Evolutionary conservation across 2,113 vertebrate genomes (phyloP).

Genomic region (Chionodraco myersi): DNA sequence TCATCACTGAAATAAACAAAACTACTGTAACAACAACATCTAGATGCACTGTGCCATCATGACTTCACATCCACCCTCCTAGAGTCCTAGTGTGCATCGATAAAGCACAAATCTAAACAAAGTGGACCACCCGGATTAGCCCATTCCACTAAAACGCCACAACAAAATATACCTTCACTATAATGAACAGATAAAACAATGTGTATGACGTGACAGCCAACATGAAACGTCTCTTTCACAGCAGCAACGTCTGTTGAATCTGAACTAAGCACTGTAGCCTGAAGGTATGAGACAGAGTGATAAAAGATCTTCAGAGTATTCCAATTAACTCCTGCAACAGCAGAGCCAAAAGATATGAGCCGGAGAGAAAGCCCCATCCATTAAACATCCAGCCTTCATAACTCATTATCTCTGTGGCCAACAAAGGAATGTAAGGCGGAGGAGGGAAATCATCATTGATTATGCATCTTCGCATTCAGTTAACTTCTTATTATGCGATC

Average conservation of each 20-base stretch:
- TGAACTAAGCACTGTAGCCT: constrained; percentile 36
- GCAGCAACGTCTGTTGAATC: constrained; percentile 35
- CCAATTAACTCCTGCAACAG: constrained; percentile 65
- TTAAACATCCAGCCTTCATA: constrained; percentile 49
- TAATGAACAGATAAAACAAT: neutral
- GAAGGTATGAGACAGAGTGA: constrained; percentile 54
- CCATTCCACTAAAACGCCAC: neutral
- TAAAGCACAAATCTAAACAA: neutral
- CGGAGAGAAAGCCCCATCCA: constrained; percentile 56
- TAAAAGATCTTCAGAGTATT: constrained; percentile 66
- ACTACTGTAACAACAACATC: constrained; percentile 28
- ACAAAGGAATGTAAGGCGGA: constrained; percentile 21
- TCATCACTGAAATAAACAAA: constrained; percentile 52
- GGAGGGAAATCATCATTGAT: neutral
- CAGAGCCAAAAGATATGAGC: constrained; percentile 46
- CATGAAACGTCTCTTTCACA: constrained; percentile 12
- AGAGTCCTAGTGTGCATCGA: neutral
- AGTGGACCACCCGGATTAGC: neutral
- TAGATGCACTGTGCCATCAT: neutral
- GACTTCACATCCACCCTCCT: neutral
- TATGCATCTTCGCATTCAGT: constrained; percentile 1
- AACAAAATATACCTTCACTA: neutral
- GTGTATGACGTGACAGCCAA: neutral
- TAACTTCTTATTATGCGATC: neutral
- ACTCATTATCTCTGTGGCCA: constrained; percentile 36